phyloP scores from a whole-genome alignment of 2,797 vertebrate species.

The Vespertilio murinus region DNA sequence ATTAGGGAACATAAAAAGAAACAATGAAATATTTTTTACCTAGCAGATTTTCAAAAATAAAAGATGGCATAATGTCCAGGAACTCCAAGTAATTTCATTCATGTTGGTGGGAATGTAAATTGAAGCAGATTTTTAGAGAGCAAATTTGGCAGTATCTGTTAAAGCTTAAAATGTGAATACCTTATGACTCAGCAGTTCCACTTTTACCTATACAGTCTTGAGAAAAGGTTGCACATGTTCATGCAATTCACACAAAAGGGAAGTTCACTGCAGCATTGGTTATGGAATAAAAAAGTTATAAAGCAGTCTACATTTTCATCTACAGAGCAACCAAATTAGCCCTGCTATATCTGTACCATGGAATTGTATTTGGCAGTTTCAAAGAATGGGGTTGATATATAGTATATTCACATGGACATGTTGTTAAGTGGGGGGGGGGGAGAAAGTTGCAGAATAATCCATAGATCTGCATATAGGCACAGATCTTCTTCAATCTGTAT shows the following conservation, averaged over 20 bases:
- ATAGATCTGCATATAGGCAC: neutral
- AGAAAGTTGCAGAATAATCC: neutral
- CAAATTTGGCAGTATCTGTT: slow-evolving; percentile 29
- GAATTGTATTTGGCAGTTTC: neutral
- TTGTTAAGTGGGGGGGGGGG: neutral
- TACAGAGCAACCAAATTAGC: neutral
- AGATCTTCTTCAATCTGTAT: neutral
- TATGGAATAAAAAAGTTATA: neutral
- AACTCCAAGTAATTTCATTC: slow-evolving; percentile 35
- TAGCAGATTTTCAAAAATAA: neutral
- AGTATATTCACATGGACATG: neutral
- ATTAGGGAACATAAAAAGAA: neutral
- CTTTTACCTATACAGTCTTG: slow-evolving; percentile 5
- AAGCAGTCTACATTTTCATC: neutral
- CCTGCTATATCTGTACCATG: neutral
- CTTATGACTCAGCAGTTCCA: neutral
- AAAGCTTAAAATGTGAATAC: slow-evolving; percentile 26
- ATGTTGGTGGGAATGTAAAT: neutral
- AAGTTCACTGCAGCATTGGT: neutral
- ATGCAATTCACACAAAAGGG: neutral
- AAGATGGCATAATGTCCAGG: neutral
- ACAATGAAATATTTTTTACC: neutral
- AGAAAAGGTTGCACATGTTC: slow-evolving; percentile 16
- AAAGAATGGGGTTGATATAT: slow-evolving; percentile 1
- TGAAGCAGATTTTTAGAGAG: slow-evolving; percentile 11